phyloP scores from a whole-genome alignment of 1,140 invertebrate species.

The Gryllus bimaculatus region DNA sequence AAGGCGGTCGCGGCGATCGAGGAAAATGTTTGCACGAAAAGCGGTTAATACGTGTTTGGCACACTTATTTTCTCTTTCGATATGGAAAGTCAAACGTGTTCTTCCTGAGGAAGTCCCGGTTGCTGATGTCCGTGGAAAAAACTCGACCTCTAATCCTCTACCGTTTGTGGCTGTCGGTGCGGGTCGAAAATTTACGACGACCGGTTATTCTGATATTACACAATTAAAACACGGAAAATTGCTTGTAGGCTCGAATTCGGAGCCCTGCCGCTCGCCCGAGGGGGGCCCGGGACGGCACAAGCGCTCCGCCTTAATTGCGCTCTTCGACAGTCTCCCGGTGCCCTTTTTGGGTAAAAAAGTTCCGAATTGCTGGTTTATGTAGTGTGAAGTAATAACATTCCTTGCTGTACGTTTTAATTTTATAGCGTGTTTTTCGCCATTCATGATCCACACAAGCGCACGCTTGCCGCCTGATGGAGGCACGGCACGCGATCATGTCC shows the following conservation, averaged over 20 bases:
- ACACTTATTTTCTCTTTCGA: neutral
- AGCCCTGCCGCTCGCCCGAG: neutral
- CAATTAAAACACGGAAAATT: constrained; percentile 1
- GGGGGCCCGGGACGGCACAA: neutral
- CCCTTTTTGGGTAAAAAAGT: neutral
- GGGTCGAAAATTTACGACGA: neutral
- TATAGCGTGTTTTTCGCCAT: constrained; percentile 4
- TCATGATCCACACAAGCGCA: neutral
- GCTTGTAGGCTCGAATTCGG: neutral
- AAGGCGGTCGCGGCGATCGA: no score
- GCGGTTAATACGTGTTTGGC: neutral
- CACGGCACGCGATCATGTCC: neutral
- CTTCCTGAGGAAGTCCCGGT: neutral
- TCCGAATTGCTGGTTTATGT: neutral
- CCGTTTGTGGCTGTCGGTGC: neutral
- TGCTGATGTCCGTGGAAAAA: neutral
- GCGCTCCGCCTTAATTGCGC: neutral
- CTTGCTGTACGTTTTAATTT: neutral
- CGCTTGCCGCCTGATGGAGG: neutral
- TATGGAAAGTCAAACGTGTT: neutral
- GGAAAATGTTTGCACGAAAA: neutral
- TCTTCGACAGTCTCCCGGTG: neutral
- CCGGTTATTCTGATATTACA: neutral
- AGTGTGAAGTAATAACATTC: constrained; percentile 5
- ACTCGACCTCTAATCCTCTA: neutral